Evolutionary conservation across 2,888 invertebrate species (phyloP).

Genomic region (Spisula solida): DNA sequence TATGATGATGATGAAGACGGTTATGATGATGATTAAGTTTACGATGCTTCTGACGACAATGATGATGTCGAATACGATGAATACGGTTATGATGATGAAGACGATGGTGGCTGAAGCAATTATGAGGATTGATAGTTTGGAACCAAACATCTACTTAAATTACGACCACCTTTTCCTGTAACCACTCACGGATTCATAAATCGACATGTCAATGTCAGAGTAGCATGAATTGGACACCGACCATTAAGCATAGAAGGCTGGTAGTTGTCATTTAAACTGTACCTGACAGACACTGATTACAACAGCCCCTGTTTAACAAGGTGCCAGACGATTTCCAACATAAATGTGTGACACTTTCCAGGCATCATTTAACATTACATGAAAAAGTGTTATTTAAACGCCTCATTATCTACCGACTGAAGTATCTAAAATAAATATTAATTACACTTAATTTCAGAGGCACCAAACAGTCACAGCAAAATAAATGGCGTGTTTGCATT

Average conservation of each 20-base stretch:
- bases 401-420: neutral
- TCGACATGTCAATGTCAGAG: neutral
- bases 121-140: neutral
- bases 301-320: neutral
- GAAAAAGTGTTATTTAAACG: conserved; percentile 31
- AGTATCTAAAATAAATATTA: neutral
- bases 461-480: neutral
- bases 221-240: neutral
- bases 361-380: conserved; percentile 23
- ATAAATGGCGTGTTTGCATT: neutral
- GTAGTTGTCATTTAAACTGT: conserved; percentile 21
- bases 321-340: conserved; percentile 6
- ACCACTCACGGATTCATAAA: neutral
- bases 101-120: neutral
- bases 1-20: neutral
- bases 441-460: conserved; percentile 6
- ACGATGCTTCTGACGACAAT: neutral
- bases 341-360: conserved; percentile 25
- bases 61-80: neutral
- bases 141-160: neutral
- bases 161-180: too few species aligned
- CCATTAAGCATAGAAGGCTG: neutral
- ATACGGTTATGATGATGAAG: neutral
- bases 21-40: neutral
- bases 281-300: conserved; percentile 38